A percentile compares a stretch with the other conserved stretches of the same genome.
Conservation (phyloP, 2,888 invertebrate genomes). For the Ophion ellenae region DNA sequence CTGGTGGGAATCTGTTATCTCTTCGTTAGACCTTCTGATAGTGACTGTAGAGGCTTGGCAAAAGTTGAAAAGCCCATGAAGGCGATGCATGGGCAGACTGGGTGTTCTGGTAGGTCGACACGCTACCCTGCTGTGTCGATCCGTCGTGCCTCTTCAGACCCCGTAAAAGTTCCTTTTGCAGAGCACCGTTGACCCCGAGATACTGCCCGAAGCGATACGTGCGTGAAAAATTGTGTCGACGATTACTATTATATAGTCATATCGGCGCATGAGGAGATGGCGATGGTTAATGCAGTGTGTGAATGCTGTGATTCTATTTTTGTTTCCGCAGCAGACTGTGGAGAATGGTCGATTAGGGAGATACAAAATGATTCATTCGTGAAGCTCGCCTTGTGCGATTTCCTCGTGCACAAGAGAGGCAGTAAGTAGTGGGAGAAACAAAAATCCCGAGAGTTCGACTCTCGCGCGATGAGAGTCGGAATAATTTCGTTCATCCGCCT, state of each 20-base stretch:
- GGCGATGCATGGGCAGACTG: constrained; percentile 84
- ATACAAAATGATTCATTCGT: constrained; percentile 26
- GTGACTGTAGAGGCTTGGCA: constrained; percentile 92
- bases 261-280: constrained; percentile 9
- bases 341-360: constrained; percentile 26
- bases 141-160: constrained; percentile 79
- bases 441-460: constrained; percentile 13
- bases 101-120: constrained; percentile 70
- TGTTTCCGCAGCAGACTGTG: constrained; percentile 30
- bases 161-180: constrained; percentile 82
- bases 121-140: constrained; percentile 70
- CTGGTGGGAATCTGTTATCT: constrained; percentile 14
- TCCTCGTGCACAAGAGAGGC: constrained; percentile 7
- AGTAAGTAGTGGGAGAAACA: neutral
- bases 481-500: constrained; percentile 18
- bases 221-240: constrained; percentile 61
- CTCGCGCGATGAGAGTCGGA: neutral
- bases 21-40: constrained; percentile 90
- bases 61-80: constrained; percentile 93
- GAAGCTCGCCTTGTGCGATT: constrained; percentile 32
- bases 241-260: constrained; percentile 21
- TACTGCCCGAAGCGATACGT: constrained; percentile 77
- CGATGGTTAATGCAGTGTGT: constrained; percentile 19
- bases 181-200: constrained; percentile 80
- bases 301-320: constrained; percentile 25